A percentile compares a stretch with the other conserved stretches of the same genome.
Conservation (phyloP, 2,888 invertebrate genomes). For the Lamellibrachia columna region DNA sequence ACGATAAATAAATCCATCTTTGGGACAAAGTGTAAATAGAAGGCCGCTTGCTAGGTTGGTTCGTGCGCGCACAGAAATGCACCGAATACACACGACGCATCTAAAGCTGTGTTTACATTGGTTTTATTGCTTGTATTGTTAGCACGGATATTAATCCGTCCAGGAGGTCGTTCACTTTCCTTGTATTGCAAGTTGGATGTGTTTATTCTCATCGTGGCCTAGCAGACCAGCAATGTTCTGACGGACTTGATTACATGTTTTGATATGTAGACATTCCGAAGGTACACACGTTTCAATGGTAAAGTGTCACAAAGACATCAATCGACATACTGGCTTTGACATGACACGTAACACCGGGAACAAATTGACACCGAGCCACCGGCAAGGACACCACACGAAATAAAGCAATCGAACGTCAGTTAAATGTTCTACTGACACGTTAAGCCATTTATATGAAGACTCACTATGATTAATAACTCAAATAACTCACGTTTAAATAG, state of each 20-base stretch:
- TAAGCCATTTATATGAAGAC: background rate
- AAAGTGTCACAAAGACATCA: background rate
- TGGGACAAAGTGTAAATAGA: background rate
- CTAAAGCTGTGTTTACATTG: background rate
- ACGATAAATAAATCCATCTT: background rate
- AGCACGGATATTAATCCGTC: background rate
- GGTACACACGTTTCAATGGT: background rate
- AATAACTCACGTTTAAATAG: background rate
- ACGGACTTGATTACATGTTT: background rate
- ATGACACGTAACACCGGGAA: background rate
- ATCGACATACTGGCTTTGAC: background rate
- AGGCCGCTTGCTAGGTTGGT: background rate
- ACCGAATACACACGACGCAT: conserved; percentile 16
- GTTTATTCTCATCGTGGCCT: background rate
- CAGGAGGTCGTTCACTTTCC: background rate
- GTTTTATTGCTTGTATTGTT: background rate
- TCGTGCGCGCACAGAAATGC: background rate
- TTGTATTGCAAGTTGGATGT: background rate
- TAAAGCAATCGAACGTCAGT: background rate
- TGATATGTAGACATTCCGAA: background rate
- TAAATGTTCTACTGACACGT: background rate
- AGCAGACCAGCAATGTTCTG: background rate
- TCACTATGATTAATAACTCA: background rate
- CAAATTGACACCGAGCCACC: too few relatives aligned
- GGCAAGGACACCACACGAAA: background rate